These are phyloP conservation scores for Drosophila insularis DNA, from an alignment of 1,140 invertebrate genomes.

Conservation along the genomic window DNA sequence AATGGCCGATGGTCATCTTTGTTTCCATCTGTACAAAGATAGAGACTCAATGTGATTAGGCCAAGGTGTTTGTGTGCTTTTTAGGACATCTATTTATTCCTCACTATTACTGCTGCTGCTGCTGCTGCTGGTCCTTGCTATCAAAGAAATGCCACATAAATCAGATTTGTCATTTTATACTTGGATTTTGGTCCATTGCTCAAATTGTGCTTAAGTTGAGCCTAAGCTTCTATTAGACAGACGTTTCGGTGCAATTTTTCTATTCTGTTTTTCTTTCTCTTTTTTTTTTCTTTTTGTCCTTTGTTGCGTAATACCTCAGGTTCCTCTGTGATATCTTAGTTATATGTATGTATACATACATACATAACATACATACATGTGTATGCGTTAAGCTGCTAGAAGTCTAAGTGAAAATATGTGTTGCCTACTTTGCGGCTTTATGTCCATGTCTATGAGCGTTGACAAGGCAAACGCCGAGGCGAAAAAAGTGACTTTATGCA, in stretches of 20 bases:
- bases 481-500: constrained; percentile 36
- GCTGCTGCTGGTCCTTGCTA: constrained; percentile 28
- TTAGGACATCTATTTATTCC: constrained; percentile 6
- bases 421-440: constrained; percentile 34
- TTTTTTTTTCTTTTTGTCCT: constrained; percentile 19
- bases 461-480: constrained; percentile 1
- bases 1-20: constrained; percentile 24
- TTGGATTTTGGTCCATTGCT: constrained; percentile 13
- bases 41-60: constrained; percentile 31
- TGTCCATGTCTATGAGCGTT: constrained; percentile 13
- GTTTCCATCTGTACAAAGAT: constrained; percentile 24
- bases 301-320: background rate
- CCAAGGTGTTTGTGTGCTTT: constrained; percentile 35
- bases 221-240: constrained; percentile 54
- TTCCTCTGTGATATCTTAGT: background rate
- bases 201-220: constrained; percentile 41
- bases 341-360: background rate
- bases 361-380: background rate
- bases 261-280: constrained; percentile 14
- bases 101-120: background rate
- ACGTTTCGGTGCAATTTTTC: constrained; percentile 21
- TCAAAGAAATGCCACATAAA: constrained; percentile 74
- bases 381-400: constrained; percentile 41
- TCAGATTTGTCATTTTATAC: constrained; percentile 73
- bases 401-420: constrained; percentile 39